A percentile compares a stretch with the other conserved stretches of the same genome.
phyloP scores from a whole-genome alignment of 2,888 invertebrate genomes.

The Congeria kusceri region DNA sequence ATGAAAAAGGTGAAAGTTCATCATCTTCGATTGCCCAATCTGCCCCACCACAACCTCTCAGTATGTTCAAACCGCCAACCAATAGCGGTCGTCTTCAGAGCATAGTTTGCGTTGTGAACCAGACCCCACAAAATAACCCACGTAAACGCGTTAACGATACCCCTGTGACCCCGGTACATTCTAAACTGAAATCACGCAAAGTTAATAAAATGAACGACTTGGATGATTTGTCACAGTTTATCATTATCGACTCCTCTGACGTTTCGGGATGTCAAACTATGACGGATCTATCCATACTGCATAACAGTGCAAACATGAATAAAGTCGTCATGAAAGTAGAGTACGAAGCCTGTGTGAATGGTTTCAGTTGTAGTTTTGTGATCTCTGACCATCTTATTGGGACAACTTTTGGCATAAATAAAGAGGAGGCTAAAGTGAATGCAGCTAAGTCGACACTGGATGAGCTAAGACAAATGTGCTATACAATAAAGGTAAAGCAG shows the following conservation, averaged over 20 bases:
- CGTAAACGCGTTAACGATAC: background rate
- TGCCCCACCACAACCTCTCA: background rate
- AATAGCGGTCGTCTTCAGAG: conserved; percentile 3
- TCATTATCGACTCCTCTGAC: conserved; percentile 69
- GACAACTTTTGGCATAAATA: conserved; percentile 63
- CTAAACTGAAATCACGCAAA: conserved; percentile 3
- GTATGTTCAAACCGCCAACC: background rate
- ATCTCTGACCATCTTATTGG: conserved; percentile 72
- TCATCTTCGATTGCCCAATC: background rate
- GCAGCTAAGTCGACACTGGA: conserved; percentile 74
- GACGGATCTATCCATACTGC: conserved; percentile 65
- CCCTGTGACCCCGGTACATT: background rate
- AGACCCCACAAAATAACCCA: background rate
- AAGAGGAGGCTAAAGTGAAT: conserved; percentile 68
- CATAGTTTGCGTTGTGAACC: background rate
- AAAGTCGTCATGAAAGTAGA: conserved; percentile 75
- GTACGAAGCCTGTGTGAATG: conserved; percentile 58
- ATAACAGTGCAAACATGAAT: conserved; percentile 78
- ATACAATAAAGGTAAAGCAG: conserved; percentile 80
- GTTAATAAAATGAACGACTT: conserved; percentile 1
- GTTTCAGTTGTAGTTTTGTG: conserved; percentile 66
- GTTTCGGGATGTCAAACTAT: conserved; percentile 34
- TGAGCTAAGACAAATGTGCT: conserved; percentile 74
- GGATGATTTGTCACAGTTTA: conserved; percentile 71
- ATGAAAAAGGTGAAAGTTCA: background rate